These are phyloP conservation scores for Percina caprodes DNA, from an alignment of 2,113 vertebrate species.

Conservation along the genomic window DNA sequence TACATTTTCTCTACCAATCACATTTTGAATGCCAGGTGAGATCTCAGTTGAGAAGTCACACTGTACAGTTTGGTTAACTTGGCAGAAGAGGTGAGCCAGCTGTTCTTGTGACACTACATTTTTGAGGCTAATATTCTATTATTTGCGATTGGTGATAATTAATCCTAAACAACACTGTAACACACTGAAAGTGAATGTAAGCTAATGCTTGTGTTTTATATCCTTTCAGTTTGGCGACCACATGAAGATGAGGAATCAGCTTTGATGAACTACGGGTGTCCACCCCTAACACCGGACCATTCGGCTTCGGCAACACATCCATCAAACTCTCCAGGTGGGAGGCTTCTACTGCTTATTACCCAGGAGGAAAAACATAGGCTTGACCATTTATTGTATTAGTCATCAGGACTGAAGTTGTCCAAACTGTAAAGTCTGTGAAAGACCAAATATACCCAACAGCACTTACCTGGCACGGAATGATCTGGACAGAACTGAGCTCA, in stretches of 20 bases:
- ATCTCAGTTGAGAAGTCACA: neutral
- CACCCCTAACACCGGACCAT: conserved; percentile 19
- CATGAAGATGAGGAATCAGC: conserved; percentile 65
- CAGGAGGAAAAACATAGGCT: conserved; percentile 6
- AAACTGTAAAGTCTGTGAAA: conserved; percentile 26
- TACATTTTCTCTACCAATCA: neutral
- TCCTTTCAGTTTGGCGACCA: conserved; percentile 62
- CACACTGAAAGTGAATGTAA: neutral
- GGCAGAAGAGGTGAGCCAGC: neutral
- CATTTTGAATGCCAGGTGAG: neutral
- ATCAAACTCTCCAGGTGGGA: conserved; percentile 40
- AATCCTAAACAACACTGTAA: no score
- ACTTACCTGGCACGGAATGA: conserved; percentile 47
- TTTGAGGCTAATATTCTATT: neutral
- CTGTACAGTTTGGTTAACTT: neutral
- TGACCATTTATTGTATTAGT: conserved; percentile 16
- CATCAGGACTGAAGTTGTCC: conserved; percentile 9
- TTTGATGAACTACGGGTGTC: conserved; percentile 59
- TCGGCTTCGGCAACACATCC: conserved; percentile 20
- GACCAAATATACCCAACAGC: conserved; percentile 28
- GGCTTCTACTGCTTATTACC: conserved; percentile 6
- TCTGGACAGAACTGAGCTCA: conserved; percentile 38
- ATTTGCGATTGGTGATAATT: neutral
- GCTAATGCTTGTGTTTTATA: conserved; percentile 43
- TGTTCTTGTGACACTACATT: neutral